phyloP scores from a whole-genome alignment of 2,888 invertebrate genomes.

The Cerastis leucographa region DNA sequence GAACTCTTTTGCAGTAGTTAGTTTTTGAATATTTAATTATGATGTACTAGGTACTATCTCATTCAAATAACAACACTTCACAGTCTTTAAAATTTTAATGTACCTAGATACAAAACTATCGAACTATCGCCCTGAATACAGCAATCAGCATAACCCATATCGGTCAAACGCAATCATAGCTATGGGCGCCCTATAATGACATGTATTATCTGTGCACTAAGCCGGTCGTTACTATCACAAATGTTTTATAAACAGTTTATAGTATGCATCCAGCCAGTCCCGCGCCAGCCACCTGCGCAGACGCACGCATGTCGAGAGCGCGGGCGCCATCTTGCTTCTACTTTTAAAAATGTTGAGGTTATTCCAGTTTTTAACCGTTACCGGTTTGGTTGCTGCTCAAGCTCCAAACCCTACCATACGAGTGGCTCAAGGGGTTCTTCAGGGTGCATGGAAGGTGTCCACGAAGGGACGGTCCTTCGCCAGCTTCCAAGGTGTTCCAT shows the following conservation, averaged over 20 bases:
- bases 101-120: not conserved
- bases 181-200: constrained; percentile 9
- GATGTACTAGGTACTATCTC: not conserved
- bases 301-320: constrained; percentile 38
- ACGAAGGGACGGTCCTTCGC: constrained; percentile 86
- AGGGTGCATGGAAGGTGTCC: constrained; percentile 84
- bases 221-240: not conserved
- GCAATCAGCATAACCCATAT: not conserved
- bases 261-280: constrained; percentile 13
- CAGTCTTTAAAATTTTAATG: not conserved
- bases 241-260: constrained; percentile 12
- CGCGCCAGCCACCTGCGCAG: constrained; percentile 36
- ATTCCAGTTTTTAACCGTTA: constrained; percentile 68
- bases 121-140: not conserved
- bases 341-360: constrained; percentile 66
- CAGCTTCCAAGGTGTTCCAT: constrained; percentile 92
- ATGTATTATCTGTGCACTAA: constrained; percentile 12
- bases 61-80: not conserved
- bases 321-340: not conserved
- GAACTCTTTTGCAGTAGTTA: not conserved
- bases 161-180: constrained; percentile 27
- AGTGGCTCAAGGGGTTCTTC: constrained; percentile 79
- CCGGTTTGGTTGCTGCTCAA: constrained; percentile 70
- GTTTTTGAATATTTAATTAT: not conserved
- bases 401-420: constrained; percentile 80